Evolutionary conservation across 2,113 vertebrate species (phyloP).

Genomic region (Carollia perspicillata): DNA sequence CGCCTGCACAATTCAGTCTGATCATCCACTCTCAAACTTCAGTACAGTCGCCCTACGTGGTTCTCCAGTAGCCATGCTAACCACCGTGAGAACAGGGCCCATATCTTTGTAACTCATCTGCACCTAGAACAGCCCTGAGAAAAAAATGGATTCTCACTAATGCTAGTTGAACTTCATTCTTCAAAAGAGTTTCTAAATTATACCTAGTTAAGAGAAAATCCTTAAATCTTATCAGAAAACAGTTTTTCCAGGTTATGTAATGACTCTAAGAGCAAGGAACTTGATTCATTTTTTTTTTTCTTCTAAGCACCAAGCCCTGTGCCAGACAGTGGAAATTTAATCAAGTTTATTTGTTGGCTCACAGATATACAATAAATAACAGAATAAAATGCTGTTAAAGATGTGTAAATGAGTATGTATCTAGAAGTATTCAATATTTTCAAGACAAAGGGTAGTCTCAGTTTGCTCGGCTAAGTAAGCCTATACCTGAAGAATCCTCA

Average conservation of each 20-base stretch:
- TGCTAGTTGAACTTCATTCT: background rate
- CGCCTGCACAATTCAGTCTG: background rate
- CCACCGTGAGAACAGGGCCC: background rate
- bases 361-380: background rate
- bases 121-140: background rate
- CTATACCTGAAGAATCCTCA: background rate
- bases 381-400: background rate
- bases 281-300: background rate
- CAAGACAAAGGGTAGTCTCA: background rate
- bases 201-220: background rate
- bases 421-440: background rate
- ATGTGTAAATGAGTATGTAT: background rate
- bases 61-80: background rate
- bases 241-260: background rate
- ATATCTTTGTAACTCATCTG: background rate
- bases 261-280: background rate
- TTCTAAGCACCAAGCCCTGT: background rate
- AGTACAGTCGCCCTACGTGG: rapidly evolving
- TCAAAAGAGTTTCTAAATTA: background rate
- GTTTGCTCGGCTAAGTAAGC: background rate
- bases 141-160: background rate
- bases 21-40: background rate
- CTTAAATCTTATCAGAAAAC: background rate
- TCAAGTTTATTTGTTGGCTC: background rate
- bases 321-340: background rate